Evolutionary conservation across 2,113 vertebrate species (phyloP), one percentile per base, ranked within the genome.

Genomic region (Cygnus buccinator): DNA sequence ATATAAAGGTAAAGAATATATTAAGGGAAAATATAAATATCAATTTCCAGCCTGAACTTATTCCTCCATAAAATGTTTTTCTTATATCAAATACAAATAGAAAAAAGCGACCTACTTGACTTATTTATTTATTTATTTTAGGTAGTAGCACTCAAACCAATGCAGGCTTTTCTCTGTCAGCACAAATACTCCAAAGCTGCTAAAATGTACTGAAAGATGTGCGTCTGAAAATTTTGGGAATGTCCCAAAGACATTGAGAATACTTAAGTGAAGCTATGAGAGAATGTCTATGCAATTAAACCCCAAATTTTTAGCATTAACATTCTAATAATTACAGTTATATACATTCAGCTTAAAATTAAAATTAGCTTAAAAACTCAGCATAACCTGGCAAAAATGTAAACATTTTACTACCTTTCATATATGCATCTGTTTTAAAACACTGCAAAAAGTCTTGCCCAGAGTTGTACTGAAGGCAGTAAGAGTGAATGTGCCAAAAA

Each of bases 171-270:
- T 50, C 23, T 57, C 22, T 68, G 28, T 13, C 19, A 82, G 9
- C 44, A 10, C 48, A 86, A 84, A 86, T 35, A 74, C 10, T 61
- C 15, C 23, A 72, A 78, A 94, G 13, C 28, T 55, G 63, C 28
- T 52, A 61, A 94, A 76, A 84, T 77, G 15, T 73, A 15, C 16
- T 9, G 66, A 83, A 85, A 54, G 10, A 21, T 16, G 74, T 1
- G 90, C 37, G 77, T 93, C 29, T 37, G 18, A 79, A 67, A 73
- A 87, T 78, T 68, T 12, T 48, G 20, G 72, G 31, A 78, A 82
- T 57, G 54, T 14, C 13, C 3, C 4, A n/a, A 75, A 89, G 48
- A 77, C 13, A 26, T 2, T 52, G 6, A 44, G 54, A 67, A 35
- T 43, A 91, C 8, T 44, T 31, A 72, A 58, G 31, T 11, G 62